Conservation (phyloP, 2,113 vertebrate genomes). For the Rutilus rutilus region DNA sequence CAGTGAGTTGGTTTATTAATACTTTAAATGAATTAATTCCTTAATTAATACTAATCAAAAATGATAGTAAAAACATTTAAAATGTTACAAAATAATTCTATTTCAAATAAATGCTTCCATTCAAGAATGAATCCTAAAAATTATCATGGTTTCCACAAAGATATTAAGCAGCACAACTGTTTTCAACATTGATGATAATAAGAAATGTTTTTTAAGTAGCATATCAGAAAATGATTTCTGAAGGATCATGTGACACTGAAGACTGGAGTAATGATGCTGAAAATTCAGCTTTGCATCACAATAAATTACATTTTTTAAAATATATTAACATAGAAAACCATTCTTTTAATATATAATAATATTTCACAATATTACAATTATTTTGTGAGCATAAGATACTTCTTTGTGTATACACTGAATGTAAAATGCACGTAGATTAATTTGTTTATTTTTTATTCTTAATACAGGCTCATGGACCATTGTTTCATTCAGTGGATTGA, state of each 20-base stretch:
- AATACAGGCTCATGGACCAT: slow-evolving; percentile 52
- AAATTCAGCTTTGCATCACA: background rate
- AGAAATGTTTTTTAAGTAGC: background rate
- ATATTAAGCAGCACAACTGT: background rate
- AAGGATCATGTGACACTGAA: background rate
- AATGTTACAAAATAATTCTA: background rate
- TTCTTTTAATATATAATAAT: background rate
- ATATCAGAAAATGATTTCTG: background rate
- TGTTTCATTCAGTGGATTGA: slow-evolving; percentile 38
- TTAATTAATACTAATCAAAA: background rate
- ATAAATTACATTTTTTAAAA: background rate
- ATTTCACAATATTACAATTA: background rate
- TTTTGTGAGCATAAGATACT: background rate
- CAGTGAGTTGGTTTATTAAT: background rate
- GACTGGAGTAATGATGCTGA: background rate
- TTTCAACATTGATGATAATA: background rate
- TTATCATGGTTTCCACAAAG: background rate
- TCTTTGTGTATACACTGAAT: no score
- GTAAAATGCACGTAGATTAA: background rate
- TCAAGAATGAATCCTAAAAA: background rate
- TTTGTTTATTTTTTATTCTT: background rate
- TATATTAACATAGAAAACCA: background rate
- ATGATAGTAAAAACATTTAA: background rate
- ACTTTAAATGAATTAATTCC: background rate
- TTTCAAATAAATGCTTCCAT: background rate